These are phyloP conservation scores for Rhagoletis zephyria DNA, from an alignment of 1,140 invertebrate species.

Conservation along the genomic window DNA sequence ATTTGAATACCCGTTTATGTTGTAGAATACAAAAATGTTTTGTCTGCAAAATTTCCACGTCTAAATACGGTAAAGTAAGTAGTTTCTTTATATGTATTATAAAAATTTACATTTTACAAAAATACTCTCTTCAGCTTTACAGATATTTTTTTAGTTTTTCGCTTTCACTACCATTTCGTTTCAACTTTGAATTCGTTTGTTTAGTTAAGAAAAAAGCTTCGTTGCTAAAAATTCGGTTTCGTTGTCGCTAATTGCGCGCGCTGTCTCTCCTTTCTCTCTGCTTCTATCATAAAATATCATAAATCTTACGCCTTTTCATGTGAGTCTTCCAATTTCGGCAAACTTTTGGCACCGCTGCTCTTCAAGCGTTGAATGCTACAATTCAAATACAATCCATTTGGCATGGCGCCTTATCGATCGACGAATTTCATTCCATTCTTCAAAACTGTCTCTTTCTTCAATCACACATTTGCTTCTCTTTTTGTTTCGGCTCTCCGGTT, in stretches of 20 bases:
- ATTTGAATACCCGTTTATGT: neutral
- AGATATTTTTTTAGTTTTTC: neutral
- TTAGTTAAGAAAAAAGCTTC: constrained; percentile 46
- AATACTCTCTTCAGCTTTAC: neutral
- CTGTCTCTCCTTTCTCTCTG: neutral
- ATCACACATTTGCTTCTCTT: too few species aligned
- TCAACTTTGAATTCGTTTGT: constrained; percentile 34
- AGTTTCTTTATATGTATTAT: neutral
- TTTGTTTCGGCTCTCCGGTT: neutral
- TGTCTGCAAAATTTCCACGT: constrained; percentile 36
- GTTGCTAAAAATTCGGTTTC: constrained; percentile 43
- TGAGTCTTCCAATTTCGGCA: too few species aligned
- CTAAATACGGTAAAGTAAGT: constrained; percentile 1
- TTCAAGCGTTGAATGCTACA: neutral
- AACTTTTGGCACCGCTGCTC: too few species aligned
- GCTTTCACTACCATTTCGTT: constrained; percentile 17
- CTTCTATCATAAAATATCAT: neutral
- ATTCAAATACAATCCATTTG: neutral
- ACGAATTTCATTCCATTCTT: too few species aligned
- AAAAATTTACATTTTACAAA: constrained; percentile 30
- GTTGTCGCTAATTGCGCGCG: neutral
- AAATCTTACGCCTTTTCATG: too few species aligned
- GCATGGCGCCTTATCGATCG: too few species aligned
- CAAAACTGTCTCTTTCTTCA: too few species aligned
- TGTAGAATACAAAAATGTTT: neutral